Evolutionary conservation across 2,888 invertebrate genomes (phyloP).

Genomic region (Lithophane leautieri): DNA sequence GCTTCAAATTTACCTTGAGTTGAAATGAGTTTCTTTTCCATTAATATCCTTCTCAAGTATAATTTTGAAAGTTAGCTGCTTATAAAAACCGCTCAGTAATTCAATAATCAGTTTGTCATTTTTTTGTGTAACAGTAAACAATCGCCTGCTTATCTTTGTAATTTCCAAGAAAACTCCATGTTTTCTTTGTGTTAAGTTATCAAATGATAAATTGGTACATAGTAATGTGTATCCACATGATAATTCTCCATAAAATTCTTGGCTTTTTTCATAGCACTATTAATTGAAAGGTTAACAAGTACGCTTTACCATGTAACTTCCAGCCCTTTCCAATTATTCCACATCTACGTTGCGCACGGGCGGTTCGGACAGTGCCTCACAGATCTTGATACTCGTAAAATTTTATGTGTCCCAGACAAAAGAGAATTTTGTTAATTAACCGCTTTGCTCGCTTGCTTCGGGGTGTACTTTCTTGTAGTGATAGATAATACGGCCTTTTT

Average conservation of each 20-base stretch:
- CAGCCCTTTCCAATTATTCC: constrained; percentile 65
- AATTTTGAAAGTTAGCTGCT: background rate
- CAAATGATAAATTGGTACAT: too few species aligned
- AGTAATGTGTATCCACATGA: too few species aligned
- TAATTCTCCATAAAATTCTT: too few species aligned
- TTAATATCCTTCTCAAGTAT: too few species aligned
- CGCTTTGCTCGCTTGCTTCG: constrained; percentile 70
- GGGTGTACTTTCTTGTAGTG: constrained; percentile 79
- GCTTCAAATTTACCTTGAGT: background rate
- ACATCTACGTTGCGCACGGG: constrained; percentile 70
- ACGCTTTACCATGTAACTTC: background rate
- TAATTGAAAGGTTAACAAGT: background rate
- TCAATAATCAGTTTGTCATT: too few species aligned
- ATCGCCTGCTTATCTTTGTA: too few species aligned
- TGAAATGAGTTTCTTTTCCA: background rate
- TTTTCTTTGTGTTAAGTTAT: background rate
- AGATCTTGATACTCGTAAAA: constrained; percentile 90
- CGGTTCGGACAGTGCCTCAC: constrained; percentile 77
- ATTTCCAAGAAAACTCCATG: background rate
- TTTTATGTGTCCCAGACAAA: constrained; percentile 89
- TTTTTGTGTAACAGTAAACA: too few species aligned
- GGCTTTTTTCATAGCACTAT: background rate
- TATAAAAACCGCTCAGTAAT: background rate
- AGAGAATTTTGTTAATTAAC: constrained; percentile 90
- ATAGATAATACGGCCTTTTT: constrained; percentile 85